A percentile compares a stretch with the other conserved stretches of the same genome.
Conservation (phyloP, 2,797 vertebrate genomes). For the Cyprinella venusta region DNA sequence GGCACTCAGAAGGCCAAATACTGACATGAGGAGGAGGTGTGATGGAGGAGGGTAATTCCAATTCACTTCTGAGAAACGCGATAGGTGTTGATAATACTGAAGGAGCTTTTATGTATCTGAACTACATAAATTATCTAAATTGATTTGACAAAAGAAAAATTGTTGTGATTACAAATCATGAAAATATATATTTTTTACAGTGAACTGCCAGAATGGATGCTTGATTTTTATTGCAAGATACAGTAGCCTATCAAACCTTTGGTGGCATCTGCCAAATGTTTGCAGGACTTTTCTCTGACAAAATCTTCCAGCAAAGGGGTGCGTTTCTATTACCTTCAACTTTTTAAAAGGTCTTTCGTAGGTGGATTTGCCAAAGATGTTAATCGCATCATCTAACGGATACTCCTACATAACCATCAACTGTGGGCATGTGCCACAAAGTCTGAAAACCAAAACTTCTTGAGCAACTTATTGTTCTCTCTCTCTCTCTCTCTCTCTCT, state of each 20-base stretch:
- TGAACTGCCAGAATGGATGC: too few species aligned
- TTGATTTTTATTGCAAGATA: neutral
- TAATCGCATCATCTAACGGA: neutral
- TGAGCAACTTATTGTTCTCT: neutral
- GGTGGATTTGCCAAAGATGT: neutral
- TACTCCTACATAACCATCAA: neutral
- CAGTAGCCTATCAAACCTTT: neutral
- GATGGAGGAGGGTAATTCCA: too few species aligned
- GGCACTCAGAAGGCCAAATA: too few species aligned
- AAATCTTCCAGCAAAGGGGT: neutral
- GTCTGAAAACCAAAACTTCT: neutral
- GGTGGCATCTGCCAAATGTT: neutral
- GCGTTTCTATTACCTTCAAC: neutral
- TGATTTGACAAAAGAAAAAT: too few species aligned
- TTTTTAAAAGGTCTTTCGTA: slow-evolving; percentile 8
- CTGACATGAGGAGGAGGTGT: too few species aligned
- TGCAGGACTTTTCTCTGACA: neutral
- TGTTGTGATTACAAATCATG: too few species aligned
- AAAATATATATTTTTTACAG: too few species aligned
- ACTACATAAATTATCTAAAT: too few species aligned
- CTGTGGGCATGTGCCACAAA: neutral
- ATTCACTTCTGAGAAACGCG: too few species aligned
- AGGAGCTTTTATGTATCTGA: too few species aligned
- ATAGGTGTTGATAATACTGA: too few species aligned
- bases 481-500: too few species aligned